Conservation (phyloP, 2,888 invertebrate genomes). For the Trichogramma evanescens region DNA sequence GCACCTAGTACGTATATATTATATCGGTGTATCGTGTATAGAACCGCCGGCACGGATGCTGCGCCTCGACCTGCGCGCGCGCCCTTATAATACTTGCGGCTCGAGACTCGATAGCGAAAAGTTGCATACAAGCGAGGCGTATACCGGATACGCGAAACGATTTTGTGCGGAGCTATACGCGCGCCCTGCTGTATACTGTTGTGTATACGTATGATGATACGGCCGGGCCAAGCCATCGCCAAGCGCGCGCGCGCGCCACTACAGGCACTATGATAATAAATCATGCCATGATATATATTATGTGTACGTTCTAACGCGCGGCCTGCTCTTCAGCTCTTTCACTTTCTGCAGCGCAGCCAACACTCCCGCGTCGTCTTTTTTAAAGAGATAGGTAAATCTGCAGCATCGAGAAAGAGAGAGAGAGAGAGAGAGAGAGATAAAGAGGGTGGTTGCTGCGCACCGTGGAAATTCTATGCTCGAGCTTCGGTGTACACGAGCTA, state of each 20-base stretch:
- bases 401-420: not conserved
- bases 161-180: conserved; percentile 8
- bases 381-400: conserved; percentile 22
- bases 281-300: conserved; percentile 38
- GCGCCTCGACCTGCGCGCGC: too few relatives aligned
- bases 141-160: conserved; percentile 16
- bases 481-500: not conserved
- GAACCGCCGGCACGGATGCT: too few relatives aligned
- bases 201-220: too few relatives aligned
- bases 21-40: too few relatives aligned
- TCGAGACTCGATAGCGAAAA: too few relatives aligned
- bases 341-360: conserved; percentile 2
- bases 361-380: not conserved
- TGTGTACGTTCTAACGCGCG: conserved; percentile 33
- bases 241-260: too few relatives aligned
- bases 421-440: conserved; percentile 10
- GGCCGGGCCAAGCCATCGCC: too few relatives aligned
- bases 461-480: not conserved
- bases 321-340: conserved; percentile 2
- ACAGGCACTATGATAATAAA: conserved; percentile 33
- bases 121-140: too few relatives aligned
- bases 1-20: too few relatives aligned
- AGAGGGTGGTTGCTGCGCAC: not conserved
- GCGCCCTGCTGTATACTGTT: conserved; percentile 5
- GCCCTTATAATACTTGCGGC: too few relatives aligned